Evolutionary conservation across 2,113 vertebrate genomes (phyloP).

Genomic region (sheep (Ovis aries)): ARS-UI_Ramb_v3.0 NC_056060.1:53165501-53166000

Average conservation of each 20-base stretch:
- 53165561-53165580: not conserved
- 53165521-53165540: too few relatives aligned
- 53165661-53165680: not conserved
- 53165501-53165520: not conserved
- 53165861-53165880: not conserved
- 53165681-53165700: not conserved
- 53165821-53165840: not conserved
- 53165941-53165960: not conserved
- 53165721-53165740: not conserved
- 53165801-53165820: not conserved
- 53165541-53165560: not conserved
- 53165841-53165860: not conserved
- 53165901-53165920: not conserved
- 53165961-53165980: accelerated
- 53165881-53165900: not conserved
- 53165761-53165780: not conserved
- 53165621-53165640: not conserved
- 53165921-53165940: not conserved
- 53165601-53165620: not conserved
- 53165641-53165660: not conserved
- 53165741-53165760: not conserved
- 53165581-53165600: not conserved
- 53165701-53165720: not conserved
- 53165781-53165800: not conserved
- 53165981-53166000: not conserved